Evolutionary conservation across 2,888 invertebrate genomes (phyloP), one percentile per base, ranked within the genome.

Genomic region (Dolomedes plantarius): DNA sequence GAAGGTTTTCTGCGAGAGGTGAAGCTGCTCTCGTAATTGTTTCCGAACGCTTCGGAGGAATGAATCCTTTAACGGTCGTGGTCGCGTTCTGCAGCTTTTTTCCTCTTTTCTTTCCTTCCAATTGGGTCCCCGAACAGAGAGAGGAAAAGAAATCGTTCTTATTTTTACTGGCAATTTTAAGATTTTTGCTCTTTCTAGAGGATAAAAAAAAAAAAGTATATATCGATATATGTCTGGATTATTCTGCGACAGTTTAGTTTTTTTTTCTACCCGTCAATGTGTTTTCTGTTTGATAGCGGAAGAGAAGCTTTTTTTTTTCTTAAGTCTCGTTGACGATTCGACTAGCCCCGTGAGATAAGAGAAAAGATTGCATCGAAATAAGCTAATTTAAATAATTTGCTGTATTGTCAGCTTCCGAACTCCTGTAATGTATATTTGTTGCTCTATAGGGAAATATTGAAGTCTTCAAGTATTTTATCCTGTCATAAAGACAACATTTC

Each of bases 21-120:
- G 39, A 74, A 62, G 62, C 72, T 75, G 62, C 69, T 31, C 36
- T 62, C 71, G 67, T 85, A 85, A 85, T 85, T 85, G 83, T 85
- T 85, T 85, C 83, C 77, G 77, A 85, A 85, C 39, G 67, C 73
- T 77, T 73, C 41, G 41, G 31, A 64, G 71, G 67, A 78, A 76
- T 76, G 67, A 78, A 76, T 76, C 76, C 67, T 67, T 77, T 73
- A 77, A 85, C 77, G n/a, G 76, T 28, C 64, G 65, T 71, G 29
- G 62, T 46, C 65, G 29, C 39, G 32, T 39, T 39, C 65, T 28
- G 29, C 13, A 6, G 0, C 9, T 28, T 29, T 16, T 28, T 0
- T 29, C 29, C 29, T 65, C 46, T 46, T 46, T 46, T 16, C 46
- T 16, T 16, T 36, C 16, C 46, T 46, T 16, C 69, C 65, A 69